Evolutionary conservation across 2,888 invertebrate species (phyloP).

Genomic region (Onchidella celtica): DNA sequence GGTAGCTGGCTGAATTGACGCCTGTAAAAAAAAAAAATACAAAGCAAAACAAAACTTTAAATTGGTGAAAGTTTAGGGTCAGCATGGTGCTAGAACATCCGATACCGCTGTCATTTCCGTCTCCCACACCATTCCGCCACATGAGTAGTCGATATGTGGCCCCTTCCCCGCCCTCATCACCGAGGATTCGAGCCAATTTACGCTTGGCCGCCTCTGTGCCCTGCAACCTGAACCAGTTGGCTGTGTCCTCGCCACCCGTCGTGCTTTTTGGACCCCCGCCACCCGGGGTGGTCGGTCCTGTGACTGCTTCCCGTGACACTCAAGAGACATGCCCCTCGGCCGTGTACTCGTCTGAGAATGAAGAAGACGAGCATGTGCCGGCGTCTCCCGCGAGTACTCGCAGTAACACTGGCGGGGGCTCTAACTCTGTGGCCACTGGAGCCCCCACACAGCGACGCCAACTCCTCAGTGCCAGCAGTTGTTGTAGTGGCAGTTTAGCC

Average conservation of each 20-base stretch:
- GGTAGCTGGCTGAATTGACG: too few species aligned
- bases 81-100: slow-evolving; percentile 31
- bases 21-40: too few species aligned
- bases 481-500: neutral
- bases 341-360: slow-evolving; percentile 13
- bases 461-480: neutral
- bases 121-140: slow-evolving; percentile 23
- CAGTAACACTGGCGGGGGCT: neutral
- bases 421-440: neutral
- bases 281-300: neutral
- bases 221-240: slow-evolving; percentile 47
- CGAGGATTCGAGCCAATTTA: slow-evolving; percentile 25
- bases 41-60: neutral
- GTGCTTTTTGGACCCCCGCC: slow-evolving; percentile 27
- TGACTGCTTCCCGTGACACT: neutral
- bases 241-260: slow-evolving; percentile 9
- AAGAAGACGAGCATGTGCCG: neutral
- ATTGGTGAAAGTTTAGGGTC: neutral
- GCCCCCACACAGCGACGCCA: neutral
- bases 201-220: slow-evolving; percentile 46
- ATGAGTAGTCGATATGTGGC: slow-evolving; percentile 12
- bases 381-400: neutral
- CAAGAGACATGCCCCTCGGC: neutral
- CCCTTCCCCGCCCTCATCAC: slow-evolving; percentile 15
- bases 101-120: neutral